phyloP scores from a whole-genome alignment of 2,797 vertebrate species.

The Heterohyrax brucei region DNA sequence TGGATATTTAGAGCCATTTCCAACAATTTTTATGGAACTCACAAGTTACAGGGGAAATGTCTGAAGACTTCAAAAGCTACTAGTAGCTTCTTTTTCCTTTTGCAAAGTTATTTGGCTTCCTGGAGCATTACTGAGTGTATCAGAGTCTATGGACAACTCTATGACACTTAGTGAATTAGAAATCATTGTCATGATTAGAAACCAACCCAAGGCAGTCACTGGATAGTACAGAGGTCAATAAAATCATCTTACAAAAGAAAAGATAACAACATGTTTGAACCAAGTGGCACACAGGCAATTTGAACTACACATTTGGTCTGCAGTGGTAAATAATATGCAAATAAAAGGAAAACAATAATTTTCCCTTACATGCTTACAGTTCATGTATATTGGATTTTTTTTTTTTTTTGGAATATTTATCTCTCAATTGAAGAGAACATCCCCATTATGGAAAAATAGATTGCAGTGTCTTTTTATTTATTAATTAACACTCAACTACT shows the following conservation, averaged over 20 bases:
- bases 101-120: background rate
- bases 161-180: background rate
- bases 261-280: background rate
- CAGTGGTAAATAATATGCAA: background rate
- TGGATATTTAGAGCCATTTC: background rate
- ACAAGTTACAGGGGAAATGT: background rate
- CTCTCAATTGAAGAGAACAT: conserved; percentile 42
- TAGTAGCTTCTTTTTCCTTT: background rate
- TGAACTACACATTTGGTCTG: background rate
- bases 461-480: conserved; percentile 23
- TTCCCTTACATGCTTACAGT: background rate
- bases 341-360: background rate
- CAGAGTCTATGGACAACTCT: background rate
- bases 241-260: conserved; percentile 24
- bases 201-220: background rate
- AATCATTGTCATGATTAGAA: background rate
- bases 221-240: background rate
- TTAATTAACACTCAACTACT: conserved; percentile 39
- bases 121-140: background rate
- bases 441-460: background rate
- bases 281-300: background rate
- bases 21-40: background rate
- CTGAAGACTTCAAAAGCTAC: background rate
- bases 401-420: background rate
- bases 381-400: background rate